These are phyloP conservation scores for Andrena cerasifolii DNA, from an alignment of 1,140 invertebrate species.

Conservation along the genomic window DNA sequence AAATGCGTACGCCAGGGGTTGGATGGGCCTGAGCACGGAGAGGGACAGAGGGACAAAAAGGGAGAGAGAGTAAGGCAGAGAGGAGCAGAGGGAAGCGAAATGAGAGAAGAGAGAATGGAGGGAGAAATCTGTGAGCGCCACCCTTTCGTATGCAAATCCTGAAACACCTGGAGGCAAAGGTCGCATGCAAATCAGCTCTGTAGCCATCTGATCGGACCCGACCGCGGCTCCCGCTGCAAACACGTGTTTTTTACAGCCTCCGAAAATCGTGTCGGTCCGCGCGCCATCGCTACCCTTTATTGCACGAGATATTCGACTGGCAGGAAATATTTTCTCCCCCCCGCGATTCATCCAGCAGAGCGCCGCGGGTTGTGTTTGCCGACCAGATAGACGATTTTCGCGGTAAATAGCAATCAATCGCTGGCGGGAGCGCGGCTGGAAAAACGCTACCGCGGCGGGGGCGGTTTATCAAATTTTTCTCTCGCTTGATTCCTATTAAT, in stretches of 20 bases:
- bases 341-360: slow-evolving; percentile 13
- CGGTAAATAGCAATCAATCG: slow-evolving; percentile 30
- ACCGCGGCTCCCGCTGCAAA: slow-evolving; percentile 55
- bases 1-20: slow-evolving; percentile 68
- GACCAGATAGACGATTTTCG: slow-evolving; percentile 40
- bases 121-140: slow-evolving; percentile 70
- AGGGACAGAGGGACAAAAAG: slow-evolving; percentile 38
- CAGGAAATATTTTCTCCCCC: slow-evolving; percentile 35
- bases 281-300: slow-evolving; percentile 12
- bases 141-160: slow-evolving; percentile 80
- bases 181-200: slow-evolving; percentile 78
- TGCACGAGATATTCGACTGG: slow-evolving; percentile 33
- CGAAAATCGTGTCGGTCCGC: slow-evolving; percentile 54
- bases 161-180: slow-evolving; percentile 79
- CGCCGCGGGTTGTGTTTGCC: slow-evolving; percentile 13
- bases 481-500: slow-evolving; percentile 13
- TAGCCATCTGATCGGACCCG: slow-evolving; percentile 63
- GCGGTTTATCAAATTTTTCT: slow-evolving; percentile 54
- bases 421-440: neutral
- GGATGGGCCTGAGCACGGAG: slow-evolving; percentile 40
- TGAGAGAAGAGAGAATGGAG: neutral
- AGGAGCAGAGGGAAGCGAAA: slow-evolving; percentile 41
- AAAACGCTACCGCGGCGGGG: slow-evolving; percentile 14
- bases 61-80: slow-evolving; percentile 37
- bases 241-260: slow-evolving; percentile 61